A percentile compares a stretch with the other conserved stretches of the same genome.
phyloP scores from a whole-genome alignment of 2,888 invertebrate species.

The Heteromurus nitidus region DNA sequence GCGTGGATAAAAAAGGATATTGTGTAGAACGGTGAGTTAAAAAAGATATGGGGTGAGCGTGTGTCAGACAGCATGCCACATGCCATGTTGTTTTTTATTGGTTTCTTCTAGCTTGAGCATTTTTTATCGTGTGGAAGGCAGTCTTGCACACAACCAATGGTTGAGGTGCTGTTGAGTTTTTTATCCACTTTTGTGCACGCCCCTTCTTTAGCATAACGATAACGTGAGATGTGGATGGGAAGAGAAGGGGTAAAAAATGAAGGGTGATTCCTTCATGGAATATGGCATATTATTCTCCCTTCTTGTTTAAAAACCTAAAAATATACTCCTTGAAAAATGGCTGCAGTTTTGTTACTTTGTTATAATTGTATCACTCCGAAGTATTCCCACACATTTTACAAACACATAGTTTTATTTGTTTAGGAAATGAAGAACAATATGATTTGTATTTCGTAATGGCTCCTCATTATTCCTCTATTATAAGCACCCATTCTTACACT shows the following conservation, averaged over 20 bases:
- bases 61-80: slow-evolving; percentile 11
- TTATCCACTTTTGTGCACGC: slow-evolving; percentile 29
- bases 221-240: background rate
- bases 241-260: slow-evolving; percentile 34
- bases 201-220: slow-evolving; percentile 40
- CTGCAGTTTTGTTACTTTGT: too few relatives aligned
- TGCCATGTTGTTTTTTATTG: slow-evolving; percentile 54
- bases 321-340: too few relatives aligned
- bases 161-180: background rate
- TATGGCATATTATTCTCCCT: too few relatives aligned
- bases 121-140: slow-evolving; percentile 55
- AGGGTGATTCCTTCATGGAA: background rate
- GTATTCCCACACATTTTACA: too few relatives aligned
- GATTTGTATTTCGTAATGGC: too few relatives aligned
- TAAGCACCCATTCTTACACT: too few relatives aligned
- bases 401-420: too few relatives aligned
- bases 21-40: background rate
- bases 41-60: background rate
- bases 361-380: too few relatives aligned
- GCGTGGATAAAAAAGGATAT: slow-evolving; percentile 30
- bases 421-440: too few relatives aligned
- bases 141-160: slow-evolving; percentile 30
- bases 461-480: too few relatives aligned
- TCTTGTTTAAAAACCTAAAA: too few relatives aligned
- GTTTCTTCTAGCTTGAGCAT: slow-evolving; percentile 26